These are phyloP conservation scores for Micrastur ruficollis DNA, from an alignment of 2,797 vertebrate species.

Conservation along the genomic window DNA sequence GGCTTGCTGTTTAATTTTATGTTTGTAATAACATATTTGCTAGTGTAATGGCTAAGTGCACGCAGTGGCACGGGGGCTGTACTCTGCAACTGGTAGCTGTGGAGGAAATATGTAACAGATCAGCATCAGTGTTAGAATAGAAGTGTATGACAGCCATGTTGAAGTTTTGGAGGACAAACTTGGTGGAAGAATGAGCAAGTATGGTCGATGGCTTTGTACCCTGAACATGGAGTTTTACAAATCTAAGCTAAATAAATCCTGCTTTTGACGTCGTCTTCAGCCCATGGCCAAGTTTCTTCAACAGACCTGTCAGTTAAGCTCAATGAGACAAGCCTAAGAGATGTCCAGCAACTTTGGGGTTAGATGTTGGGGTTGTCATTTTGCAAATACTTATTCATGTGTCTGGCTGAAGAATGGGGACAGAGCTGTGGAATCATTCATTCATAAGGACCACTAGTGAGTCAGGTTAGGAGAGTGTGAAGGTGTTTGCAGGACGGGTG, in stretches of 20 bases:
- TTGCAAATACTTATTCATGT: not conserved
- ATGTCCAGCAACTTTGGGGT: not conserved
- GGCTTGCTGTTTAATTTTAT: conserved; percentile 28
- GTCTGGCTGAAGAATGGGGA: not conserved
- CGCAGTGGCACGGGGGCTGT: not conserved
- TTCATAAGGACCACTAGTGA: not conserved
- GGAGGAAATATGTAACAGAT: not conserved
- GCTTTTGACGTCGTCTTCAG: not conserved
- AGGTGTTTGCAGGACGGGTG: not conserved
- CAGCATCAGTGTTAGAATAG: not conserved
- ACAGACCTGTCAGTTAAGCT: not conserved
- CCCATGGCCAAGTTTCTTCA: not conserved
- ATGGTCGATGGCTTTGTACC: not conserved
- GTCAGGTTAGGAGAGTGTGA: not conserved
- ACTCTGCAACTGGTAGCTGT: not conserved
- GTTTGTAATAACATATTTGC: conserved; percentile 24
- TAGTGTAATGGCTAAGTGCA: not conserved
- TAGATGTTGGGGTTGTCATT: not conserved
- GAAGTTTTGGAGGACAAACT: not conserved
- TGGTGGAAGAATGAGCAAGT: not conserved
- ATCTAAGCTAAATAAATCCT: not conserved
- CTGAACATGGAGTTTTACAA: not conserved
- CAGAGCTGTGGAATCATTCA: not conserved
- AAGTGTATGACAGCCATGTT: not conserved
- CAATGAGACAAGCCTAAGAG: not conserved